phyloP scores from a whole-genome alignment of 2,113 vertebrate species.

The Ictidomys tridecemlineatus region DNA sequence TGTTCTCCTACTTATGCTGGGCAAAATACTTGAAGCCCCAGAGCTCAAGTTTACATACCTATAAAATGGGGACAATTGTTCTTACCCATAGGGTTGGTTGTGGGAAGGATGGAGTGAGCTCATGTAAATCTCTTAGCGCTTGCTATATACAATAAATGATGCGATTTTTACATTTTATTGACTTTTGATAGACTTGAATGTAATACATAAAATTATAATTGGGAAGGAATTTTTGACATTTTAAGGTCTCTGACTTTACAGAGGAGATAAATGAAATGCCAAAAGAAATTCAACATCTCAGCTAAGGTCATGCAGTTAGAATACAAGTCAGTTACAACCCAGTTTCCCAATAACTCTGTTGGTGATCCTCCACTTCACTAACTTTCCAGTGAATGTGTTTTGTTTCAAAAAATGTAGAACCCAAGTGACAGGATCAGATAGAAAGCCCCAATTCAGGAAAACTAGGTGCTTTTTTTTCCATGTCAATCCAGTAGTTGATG shows the following conservation, averaged over 20 bases:
- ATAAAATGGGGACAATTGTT: slow-evolving; percentile 8
- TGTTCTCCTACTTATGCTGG: not conserved
- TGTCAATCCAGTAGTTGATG: not conserved
- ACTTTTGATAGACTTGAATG: slow-evolving; percentile 18
- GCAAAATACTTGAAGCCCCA: not conserved
- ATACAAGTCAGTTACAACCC: not conserved
- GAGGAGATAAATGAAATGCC: not conserved
- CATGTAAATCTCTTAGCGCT: not conserved
- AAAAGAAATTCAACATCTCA: not conserved
- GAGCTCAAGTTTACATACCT: not conserved
- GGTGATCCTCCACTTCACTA: not conserved
- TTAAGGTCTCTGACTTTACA: not conserved
- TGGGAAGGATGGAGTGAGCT: not conserved
- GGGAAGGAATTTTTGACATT: not conserved
- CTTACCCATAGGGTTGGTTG: not conserved
- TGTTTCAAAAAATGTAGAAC: not conserved
- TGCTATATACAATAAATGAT: not conserved
- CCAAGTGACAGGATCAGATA: not conserved
- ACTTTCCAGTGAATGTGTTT: not conserved
- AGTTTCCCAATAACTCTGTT: not conserved
- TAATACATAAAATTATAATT: slow-evolving; percentile 19
- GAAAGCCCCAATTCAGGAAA: not conserved
- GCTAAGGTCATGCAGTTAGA: not conserved
- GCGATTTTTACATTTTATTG: slow-evolving; percentile 1
- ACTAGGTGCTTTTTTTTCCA: not conserved